Base-by-base conservation (phyloP, 2,888 invertebrate genomes). In the Drosophila imparisetae region DNA sequence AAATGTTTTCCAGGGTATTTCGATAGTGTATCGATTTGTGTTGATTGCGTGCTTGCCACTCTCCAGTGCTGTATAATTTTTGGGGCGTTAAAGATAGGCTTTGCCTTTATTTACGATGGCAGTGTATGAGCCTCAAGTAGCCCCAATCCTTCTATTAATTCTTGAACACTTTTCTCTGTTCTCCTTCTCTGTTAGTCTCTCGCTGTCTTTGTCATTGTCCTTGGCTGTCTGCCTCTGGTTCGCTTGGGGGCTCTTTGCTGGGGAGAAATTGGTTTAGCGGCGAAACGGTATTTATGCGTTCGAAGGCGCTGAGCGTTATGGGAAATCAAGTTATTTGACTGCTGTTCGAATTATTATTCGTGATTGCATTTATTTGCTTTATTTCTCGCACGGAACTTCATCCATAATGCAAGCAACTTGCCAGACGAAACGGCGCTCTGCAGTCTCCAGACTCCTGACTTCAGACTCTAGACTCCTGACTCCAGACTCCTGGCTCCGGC, bases 291-390 rank as follows among this genome's bases (percentile, higher is more conserved):
- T 89, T 84, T 81, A 79, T 88, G 78, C 75, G 72, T 66, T 29
- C 65, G 64, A 66, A 66, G 77, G 64, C 69, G 59, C 52, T 63
- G 63, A 75, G 45, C 63, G 79, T 71, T 72, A 52, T 70, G 72
- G 64, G 62, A 76, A 89, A 89, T 89, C 89, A 86, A 84, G 80
- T 86, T 81, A 85, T 89, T 81, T 78, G 87, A 71, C 69, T 83
- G 83, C 89, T 65, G 73, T 83, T 87, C 77, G 86, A 86, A 89
- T 88, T 86, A 89, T 89, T 81, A 85, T 85, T 86, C 81, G 72
- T 87, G 88, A 86, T 85, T 86, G 88, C 80, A 86, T 83, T 86
- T 89, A 81, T 89, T 86, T 86, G 84, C 84, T 80, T 80, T 84
- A 83, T 81, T 81, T 76, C 68, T 84, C 52, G 80, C 78, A 78